Conservation (phyloP, 2,888 invertebrate genomes). For the Acrocera orbiculus region DNA sequence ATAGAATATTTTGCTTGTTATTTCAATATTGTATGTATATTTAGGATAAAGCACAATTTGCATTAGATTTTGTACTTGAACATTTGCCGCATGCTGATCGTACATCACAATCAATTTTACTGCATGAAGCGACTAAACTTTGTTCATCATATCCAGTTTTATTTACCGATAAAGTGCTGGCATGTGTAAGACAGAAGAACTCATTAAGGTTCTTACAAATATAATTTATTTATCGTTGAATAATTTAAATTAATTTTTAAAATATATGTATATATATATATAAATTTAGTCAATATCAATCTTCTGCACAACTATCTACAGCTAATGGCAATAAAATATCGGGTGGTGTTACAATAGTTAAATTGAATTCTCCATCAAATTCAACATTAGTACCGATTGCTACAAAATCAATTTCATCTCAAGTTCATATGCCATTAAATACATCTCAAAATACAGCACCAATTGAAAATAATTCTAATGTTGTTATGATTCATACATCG, state of each 20-base stretch:
- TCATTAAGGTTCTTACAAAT: conserved; percentile 24
- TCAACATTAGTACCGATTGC: conserved; percentile 1
- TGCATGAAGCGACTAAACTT: conserved; percentile 63
- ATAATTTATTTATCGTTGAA: no score
- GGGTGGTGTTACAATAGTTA: conserved; percentile 63
- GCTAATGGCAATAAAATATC: conserved; percentile 47
- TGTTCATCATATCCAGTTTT: conserved; percentile 66
- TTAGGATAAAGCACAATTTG: conserved; percentile 63
- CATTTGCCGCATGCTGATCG: conserved; percentile 53
- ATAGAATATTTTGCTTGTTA: no score
- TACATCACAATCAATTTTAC: conserved; percentile 51
- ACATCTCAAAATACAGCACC: not conserved
- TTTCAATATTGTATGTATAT: no score
- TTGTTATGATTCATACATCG: conserved; percentile 12
- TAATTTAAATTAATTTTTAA: not conserved
- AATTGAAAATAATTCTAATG: conserved; percentile 4
- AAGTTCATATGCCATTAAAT: not conserved
- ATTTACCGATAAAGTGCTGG: conserved; percentile 61
- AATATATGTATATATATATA: not conserved
- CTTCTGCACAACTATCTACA: conserved; percentile 17
- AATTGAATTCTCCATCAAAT: conserved; percentile 39
- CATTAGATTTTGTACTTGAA: conserved; percentile 63
- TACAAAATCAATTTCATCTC: not conserved
- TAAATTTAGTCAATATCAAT: conserved; percentile 22
- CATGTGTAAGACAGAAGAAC: conserved; percentile 51